Percentiles rank a stretch among this genome's conserved stretches.
phyloP scores from a whole-genome alignment of 2,888 invertebrate species.

The Drosophila subsilvestris region DNA sequence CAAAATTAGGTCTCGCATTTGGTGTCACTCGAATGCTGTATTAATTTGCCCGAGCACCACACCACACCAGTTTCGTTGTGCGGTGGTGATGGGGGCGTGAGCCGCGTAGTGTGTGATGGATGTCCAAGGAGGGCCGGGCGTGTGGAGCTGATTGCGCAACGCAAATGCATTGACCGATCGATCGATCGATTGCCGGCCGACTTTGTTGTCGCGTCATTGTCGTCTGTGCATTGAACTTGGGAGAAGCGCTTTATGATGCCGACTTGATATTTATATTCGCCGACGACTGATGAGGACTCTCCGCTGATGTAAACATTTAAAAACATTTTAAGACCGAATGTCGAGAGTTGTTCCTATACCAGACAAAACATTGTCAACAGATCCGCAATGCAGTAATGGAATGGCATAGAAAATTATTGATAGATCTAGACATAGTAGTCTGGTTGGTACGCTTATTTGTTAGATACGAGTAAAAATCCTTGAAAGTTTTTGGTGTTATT shows the following conservation, averaged over 20 bases:
- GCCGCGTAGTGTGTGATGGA: conserved; percentile 19
- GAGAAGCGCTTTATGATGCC: conserved; percentile 15
- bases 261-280: conserved; percentile 17
- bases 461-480: too few species aligned
- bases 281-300: background rate
- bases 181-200: conserved; percentile 56
- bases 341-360: background rate
- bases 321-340: background rate
- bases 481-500: conserved; percentile 1
- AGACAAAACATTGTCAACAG: background rate
- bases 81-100: conserved; percentile 9
- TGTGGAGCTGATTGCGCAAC: conserved; percentile 54
- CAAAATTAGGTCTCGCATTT: conserved; percentile 13
- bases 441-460: too few species aligned
- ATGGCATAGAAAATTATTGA: too few species aligned
- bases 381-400: background rate
- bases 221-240: conserved; percentile 71
- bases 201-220: conserved; percentile 59
- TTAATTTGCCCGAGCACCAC: conserved; percentile 45
- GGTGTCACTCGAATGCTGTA: conserved; percentile 57
- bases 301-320: background rate
- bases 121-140: conserved; percentile 8
- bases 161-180: conserved; percentile 62
- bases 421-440: too few species aligned
- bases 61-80: background rate